Base-by-base conservation (phyloP, 2,113 vertebrate genomes). In the Uria aalge region DNA sequence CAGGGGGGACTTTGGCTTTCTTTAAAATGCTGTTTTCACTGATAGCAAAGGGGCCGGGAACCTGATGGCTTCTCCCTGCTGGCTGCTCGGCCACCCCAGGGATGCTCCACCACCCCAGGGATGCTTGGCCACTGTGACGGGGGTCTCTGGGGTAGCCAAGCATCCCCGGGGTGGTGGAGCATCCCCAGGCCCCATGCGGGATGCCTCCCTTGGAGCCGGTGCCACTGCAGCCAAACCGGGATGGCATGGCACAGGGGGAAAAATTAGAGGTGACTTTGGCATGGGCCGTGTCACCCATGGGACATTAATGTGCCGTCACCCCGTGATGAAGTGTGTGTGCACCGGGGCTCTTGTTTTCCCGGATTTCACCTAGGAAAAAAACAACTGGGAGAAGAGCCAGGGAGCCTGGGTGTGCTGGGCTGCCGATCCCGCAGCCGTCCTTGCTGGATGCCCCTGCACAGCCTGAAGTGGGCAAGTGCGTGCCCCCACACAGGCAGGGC, bases 311-410 rank as follows among this genome's bases (percentile, higher is more conserved):
- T 62, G 63, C 23, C 15, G 3, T 41, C 73, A 8, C 15, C 45
- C 67, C 2, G 1, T 4, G 0, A 26, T 12, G 40, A 71, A 26
- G 29, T 1, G 11, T 2, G 77, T 3, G 0, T 19, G 50, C 5
- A 5, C 50, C 1, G 0, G 50, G 48, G 47, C 3, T 34, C 19
- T 36, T 30, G 16, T 53, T 90, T 90, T 50, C 89, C 89, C 23
- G 79, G 47, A 50, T 83, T 88, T 88, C 91, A 92, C 93, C 89
- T 94, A 59, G 93, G 96, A 95, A 96, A 96, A 96, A 94, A 83
- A 0, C 96, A 95, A 38, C 75, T 85, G 95, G 93, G 96, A 95
- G 76, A 21, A 52, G 34, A 95, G 93, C 91, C 91, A 86, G 85
- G n/a, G 66, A 72, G 57, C 18, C 66, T 59, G 95, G 89, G 85